A percentile compares a stretch with the other conserved stretches of the same genome.
Conservation (phyloP, 2,888 invertebrate genomes). For the Cacoxenus indagator region DNA sequence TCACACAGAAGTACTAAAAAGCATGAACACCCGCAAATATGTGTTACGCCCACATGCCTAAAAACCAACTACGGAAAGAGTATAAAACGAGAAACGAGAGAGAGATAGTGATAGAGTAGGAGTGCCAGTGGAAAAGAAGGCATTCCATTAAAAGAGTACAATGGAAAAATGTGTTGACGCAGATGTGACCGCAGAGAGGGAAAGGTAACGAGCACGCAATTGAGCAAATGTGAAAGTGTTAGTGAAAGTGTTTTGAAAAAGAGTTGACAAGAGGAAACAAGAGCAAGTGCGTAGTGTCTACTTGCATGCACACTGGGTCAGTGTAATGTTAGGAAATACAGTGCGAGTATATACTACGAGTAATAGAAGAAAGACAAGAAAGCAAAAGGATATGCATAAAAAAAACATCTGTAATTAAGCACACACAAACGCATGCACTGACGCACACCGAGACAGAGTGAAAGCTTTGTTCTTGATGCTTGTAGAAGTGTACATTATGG, state of each 20-base stretch:
- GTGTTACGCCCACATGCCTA: background rate
- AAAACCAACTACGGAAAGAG: background rate
- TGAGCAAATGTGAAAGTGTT: background rate
- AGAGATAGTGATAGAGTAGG: background rate
- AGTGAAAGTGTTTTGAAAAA: background rate
- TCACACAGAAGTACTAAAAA: background rate
- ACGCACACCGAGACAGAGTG: background rate
- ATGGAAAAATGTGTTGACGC: too few species aligned
- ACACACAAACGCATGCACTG: background rate
- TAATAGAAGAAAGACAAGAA: background rate
- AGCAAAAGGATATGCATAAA: background rate
- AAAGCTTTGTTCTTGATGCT: background rate
- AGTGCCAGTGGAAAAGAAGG: too few species aligned
- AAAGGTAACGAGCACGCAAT: background rate
- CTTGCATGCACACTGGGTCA: constrained; percentile 3
- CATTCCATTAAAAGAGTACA: too few species aligned
- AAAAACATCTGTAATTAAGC: constrained; percentile 10
- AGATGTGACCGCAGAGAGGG: background rate
- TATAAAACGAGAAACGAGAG: background rate
- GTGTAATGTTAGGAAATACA: background rate
- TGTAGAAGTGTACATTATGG: background rate
- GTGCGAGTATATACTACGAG: too few species aligned
- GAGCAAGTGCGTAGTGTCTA: background rate
- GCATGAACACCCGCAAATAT: background rate
- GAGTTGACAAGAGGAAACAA: background rate